Evolutionary conservation across 92 coral and sea anemone species (phyloP).

Genomic region (Phenganax stokvisi): DNA sequence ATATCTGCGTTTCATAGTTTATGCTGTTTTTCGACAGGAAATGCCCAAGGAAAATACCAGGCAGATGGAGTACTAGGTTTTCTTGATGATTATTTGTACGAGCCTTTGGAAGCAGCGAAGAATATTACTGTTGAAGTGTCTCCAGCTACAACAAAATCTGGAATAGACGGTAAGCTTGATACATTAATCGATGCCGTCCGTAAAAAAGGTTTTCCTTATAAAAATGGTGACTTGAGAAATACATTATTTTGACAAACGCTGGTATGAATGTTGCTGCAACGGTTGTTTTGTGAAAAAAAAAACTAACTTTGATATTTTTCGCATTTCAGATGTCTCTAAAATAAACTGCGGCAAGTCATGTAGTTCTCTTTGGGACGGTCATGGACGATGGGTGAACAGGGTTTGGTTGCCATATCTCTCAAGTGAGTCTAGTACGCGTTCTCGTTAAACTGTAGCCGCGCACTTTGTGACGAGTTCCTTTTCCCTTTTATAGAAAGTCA

Average conservation of each 20-base stretch:
- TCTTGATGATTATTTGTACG: constrained; percentile 59
- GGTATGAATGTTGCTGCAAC: too few species aligned
- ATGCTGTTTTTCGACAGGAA: constrained; percentile 46
- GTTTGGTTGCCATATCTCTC: not conserved
- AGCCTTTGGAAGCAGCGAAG: constrained; percentile 63
- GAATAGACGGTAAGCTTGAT: constrained; percentile 17
- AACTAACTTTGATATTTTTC: not conserved
- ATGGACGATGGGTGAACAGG: not conserved
- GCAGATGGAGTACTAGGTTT: constrained; percentile 64
- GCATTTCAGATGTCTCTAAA: not conserved
- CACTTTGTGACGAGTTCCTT: not conserved
- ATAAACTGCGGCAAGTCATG: not conserved
- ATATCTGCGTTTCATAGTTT: too few species aligned
- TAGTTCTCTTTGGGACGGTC: constrained; percentile 8
- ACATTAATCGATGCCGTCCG: too few species aligned
- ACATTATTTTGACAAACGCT: too few species aligned
- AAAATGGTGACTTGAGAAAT: too few species aligned
- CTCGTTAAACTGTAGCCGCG: not conserved
- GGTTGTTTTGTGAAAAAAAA: too few species aligned
- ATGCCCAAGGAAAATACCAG: constrained; percentile 75
- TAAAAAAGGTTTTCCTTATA: too few species aligned
- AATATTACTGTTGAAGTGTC: constrained; percentile 61
- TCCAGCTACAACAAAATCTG: constrained; percentile 34
- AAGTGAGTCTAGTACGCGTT: not conserved
- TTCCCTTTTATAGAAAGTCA: not conserved